Base-by-base conservation (phyloP, 2,113 vertebrate species). In the Empidonax traillii region DNA sequence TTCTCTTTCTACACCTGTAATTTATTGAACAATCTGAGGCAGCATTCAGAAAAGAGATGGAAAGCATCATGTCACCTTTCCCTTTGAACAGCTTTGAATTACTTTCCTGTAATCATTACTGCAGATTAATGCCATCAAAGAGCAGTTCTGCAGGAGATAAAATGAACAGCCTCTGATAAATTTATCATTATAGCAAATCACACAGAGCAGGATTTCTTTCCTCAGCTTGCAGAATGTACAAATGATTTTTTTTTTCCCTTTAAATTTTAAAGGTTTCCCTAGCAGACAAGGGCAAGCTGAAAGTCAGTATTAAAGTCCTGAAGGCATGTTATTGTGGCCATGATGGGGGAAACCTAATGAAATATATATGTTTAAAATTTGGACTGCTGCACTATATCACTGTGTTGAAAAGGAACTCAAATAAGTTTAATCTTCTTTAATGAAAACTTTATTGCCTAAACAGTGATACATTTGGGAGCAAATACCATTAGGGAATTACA, bases 111-210 rank as follows among this genome's bases (percentile, higher is more conserved):
- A 97, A 96, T 98, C 92, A 97, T 97, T 97, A 97, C 92, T 96
- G 78, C 88, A 96, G 96, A 94, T 97, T 98, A 97, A 96, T 96
- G 92, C 58, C 87, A 97, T 96, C 95, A 94, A 96, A 97, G 86
- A 98, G 61, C 75, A 92, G 93, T 97, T 96, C 89, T 97, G 52
- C 69, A 89, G 92, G 89, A 96, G 93, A 97, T 89, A 96, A 96
- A 93, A 85, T 91, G 93, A 97, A 79, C 56, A 91, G 72, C 72
- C 96, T 97, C 89, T 96, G 94, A 96, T 97, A 98, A 97, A 97
- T 97, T 95, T 92, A 97, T 93, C 92, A 96, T 98, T 94, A 93
- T 61, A 96, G 93, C 66, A 96, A 97, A 96, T 95, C 74, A 91
- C 41, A 91, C 44, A 43, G 95, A 91, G 73, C 15, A 93, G 53